A percentile compares a stretch with the other conserved stretches of the same genome.
phyloP scores from a whole-genome alignment of 1,140 invertebrate species.

The Cyphomyrmex costatus region DNA sequence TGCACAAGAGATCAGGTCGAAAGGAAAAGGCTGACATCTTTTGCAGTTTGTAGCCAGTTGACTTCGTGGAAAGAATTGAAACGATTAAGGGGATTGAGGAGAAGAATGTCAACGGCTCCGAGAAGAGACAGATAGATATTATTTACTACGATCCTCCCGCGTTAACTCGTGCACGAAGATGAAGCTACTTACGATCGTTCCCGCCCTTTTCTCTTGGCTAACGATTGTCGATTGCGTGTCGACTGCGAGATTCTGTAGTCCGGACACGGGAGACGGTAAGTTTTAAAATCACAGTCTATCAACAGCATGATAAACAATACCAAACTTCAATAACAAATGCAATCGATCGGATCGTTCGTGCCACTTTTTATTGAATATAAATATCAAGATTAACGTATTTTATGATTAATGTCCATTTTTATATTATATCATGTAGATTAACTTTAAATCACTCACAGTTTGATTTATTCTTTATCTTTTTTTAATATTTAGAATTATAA shows the following conservation, averaged over 20 bases:
- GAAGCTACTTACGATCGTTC: slow-evolving; percentile 25
- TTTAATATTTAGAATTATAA: no score
- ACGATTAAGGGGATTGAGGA: slow-evolving; percentile 12
- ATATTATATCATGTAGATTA: no score
- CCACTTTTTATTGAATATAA: no score
- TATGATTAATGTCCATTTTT: no score
- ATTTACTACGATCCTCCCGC: not conserved
- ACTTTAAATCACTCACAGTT: no score
- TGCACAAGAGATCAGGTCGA: not conserved
- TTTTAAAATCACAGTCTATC: not conserved
- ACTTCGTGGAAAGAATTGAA: slow-evolving; percentile 34
- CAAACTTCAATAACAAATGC: not conserved
- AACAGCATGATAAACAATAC: not conserved
- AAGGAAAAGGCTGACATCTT: slow-evolving; percentile 48
- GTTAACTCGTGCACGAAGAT: slow-evolving; percentile 26
- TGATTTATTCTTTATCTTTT: no score
- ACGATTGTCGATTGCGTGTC: slow-evolving; percentile 18
- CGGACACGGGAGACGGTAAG: slow-evolving; percentile 43
- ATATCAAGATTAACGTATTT: no score
- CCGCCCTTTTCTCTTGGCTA: slow-evolving; percentile 1
- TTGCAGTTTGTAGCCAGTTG: slow-evolving; percentile 21
- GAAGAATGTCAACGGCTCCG: slow-evolving; percentile 47
- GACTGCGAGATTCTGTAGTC: slow-evolving; percentile 27
- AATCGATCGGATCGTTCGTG: not conserved
- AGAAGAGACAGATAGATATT: slow-evolving; percentile 9